phyloP scores from a whole-genome alignment of 2,113 vertebrate genomes.

The Chloropsis hardwickii region DNA sequence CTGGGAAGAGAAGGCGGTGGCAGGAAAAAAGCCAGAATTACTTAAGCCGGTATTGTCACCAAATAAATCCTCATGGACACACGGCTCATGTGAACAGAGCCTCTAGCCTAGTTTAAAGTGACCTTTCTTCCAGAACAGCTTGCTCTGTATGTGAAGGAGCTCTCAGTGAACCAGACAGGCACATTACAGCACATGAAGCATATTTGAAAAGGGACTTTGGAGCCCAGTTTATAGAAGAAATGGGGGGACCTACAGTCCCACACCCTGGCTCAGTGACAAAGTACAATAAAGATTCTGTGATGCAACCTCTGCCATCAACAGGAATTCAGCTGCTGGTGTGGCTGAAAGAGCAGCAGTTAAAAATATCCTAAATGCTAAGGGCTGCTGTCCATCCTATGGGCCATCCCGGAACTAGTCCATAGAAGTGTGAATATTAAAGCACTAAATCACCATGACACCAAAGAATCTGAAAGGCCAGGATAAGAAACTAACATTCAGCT shows the following conservation, averaged over 20 bases:
- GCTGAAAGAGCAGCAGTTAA: neutral
- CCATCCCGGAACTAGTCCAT: neutral
- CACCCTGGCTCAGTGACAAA: neutral
- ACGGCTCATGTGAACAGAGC: neutral
- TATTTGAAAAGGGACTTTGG: neutral
- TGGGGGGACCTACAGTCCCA: neutral
- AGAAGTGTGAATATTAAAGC: neutral
- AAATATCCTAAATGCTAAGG: neutral
- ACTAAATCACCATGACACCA: neutral
- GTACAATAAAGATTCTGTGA: neutral
- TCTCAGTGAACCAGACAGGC: neutral
- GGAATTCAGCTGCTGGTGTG: neutral
- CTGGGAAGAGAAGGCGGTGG: slow-evolving; percentile 3
- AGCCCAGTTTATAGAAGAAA: neutral
- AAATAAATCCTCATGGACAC: slow-evolving; percentile 11
- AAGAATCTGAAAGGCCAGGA: neutral
- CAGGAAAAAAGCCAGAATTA: slow-evolving; percentile 12
- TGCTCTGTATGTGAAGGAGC: neutral
- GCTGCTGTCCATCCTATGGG: neutral
- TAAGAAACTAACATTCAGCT: neutral
- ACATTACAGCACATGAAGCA: neutral
- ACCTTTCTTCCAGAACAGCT: neutral
- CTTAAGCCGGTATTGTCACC: neutral
- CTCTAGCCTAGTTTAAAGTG: neutral
- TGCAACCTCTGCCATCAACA: neutral